These are phyloP conservation scores for Patella vulgata DNA, from an alignment of 1,140 invertebrate genomes.

Conservation along the genomic window DNA sequence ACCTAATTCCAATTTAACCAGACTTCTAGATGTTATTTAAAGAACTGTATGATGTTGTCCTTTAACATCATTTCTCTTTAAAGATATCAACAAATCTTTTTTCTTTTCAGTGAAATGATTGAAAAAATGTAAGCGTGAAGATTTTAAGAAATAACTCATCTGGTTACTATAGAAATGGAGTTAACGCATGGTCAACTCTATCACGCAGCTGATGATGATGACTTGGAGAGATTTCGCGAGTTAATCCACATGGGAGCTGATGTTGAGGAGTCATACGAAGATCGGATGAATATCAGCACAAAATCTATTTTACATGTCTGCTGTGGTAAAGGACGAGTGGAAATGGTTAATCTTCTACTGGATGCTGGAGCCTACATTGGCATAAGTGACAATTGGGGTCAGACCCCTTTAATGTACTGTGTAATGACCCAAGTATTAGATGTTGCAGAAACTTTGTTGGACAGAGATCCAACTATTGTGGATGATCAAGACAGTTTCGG, in stretches of 20 bases:
- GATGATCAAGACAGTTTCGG: constrained; percentile 36
- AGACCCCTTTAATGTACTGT: constrained; percentile 40
- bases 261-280: constrained; percentile 42
- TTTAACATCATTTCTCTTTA: too few species aligned
- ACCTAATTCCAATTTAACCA: too few species aligned
- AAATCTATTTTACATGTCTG: constrained; percentile 49
- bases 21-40: too few species aligned
- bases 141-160: too few species aligned
- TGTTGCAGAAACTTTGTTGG: constrained; percentile 30
- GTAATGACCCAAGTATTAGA: constrained; percentile 33
- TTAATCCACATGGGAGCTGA: constrained; percentile 37
- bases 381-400: constrained; percentile 40
- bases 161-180: too few species aligned
- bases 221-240: constrained; percentile 22
- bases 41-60: too few species aligned
- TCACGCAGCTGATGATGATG: constrained; percentile 33
- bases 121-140: too few species aligned
- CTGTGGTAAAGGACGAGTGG: constrained; percentile 44
- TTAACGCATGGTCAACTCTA: constrained; percentile 35
- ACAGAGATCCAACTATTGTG: constrained; percentile 11
- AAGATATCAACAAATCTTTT: too few species aligned
- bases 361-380: constrained; percentile 27
- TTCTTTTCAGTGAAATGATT: too few species aligned
- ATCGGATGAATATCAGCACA: constrained; percentile 41
- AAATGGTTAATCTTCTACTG: constrained; percentile 34